These are phyloP conservation scores for Echinarachnius parma DNA, from an alignment of 53 echinoderm and acorn worm species.

Conservation along the genomic window DNA sequence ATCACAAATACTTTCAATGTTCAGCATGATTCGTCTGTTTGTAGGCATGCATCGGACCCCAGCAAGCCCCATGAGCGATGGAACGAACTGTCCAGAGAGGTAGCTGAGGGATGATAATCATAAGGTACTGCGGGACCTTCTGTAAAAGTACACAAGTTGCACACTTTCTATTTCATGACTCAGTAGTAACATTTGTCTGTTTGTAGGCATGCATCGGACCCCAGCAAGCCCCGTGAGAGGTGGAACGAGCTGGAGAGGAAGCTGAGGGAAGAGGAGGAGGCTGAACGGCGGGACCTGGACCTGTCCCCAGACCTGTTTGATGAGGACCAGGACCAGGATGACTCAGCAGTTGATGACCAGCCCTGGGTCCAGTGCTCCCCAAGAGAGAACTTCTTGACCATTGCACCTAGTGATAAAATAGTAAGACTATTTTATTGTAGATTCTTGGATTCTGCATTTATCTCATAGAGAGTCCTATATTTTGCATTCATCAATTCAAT, in stretches of 20 bases:
- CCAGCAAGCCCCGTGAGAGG: slow-evolving; percentile 18
- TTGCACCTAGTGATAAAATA: slow-evolving; percentile 59
- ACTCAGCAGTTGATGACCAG: slow-evolving; percentile 39
- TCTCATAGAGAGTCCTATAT: too few relatives aligned
- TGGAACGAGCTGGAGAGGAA: slow-evolving; percentile 50
- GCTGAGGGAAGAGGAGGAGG: slow-evolving; percentile 33
- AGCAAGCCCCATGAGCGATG: slow-evolving; percentile 33
- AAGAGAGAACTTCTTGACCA: slow-evolving; percentile 79
- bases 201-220: slow-evolving; percentile 3
- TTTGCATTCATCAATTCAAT: background rate
- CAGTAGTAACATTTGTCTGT: background rate
- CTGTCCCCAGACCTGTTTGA: slow-evolving; percentile 28
- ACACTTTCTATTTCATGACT: background rate
- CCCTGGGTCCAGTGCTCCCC: slow-evolving; percentile 87
- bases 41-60: slow-evolving; percentile 1
- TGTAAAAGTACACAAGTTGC: too few relatives aligned
- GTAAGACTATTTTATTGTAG: too few relatives aligned
- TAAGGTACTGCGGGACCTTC: slow-evolving; percentile 22
- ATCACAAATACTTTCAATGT: too few relatives aligned
- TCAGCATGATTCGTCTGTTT: background rate
- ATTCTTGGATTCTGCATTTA: too few relatives aligned
- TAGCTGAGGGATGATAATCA: slow-evolving; percentile 35
- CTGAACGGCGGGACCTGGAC: slow-evolving; percentile 21
- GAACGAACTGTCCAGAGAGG: slow-evolving; percentile 46
- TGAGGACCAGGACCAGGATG: slow-evolving; percentile 31